Evolutionary conservation across 2,797 vertebrate species (phyloP).

Genomic region (Alauda arvensis): DNA sequence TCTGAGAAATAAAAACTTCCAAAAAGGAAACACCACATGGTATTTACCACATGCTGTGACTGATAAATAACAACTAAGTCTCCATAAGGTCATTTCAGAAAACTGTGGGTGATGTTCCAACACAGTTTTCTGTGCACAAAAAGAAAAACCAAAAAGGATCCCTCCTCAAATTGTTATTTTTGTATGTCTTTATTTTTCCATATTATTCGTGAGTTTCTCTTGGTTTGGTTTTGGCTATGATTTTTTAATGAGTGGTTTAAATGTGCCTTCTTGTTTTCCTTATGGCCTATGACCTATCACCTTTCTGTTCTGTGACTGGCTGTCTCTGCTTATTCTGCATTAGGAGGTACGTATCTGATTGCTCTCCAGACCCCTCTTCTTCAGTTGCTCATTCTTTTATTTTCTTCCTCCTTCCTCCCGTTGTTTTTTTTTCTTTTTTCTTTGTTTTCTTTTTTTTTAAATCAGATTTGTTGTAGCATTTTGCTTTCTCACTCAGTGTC

Average conservation of each 20-base stretch:
- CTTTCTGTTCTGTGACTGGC: constrained; percentile 90
- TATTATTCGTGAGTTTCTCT: constrained; percentile 75
- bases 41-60: neutral
- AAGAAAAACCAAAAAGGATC: neutral
- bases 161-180: constrained; percentile 59
- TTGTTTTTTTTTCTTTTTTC: neutral
- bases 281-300: constrained; percentile 81
- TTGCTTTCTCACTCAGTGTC: constrained; percentile 62
- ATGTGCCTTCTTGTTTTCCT: constrained; percentile 87
- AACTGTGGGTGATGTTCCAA: neutral
- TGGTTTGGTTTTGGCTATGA: constrained; percentile 75
- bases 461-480: constrained; percentile 42
- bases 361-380: constrained; percentile 63
- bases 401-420: constrained; percentile 39
- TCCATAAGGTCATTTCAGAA: constrained; percentile 31
- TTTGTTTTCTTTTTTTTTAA: neutral
- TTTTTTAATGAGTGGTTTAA: constrained; percentile 78
- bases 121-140: constrained; percentile 44
- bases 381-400: constrained; percentile 65
- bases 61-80: constrained; percentile 4
- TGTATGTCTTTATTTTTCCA: constrained; percentile 68
- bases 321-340: constrained; percentile 86
- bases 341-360: constrained; percentile 88
- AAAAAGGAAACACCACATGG: neutral
- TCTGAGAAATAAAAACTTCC: neutral